phyloP scores from a whole-genome alignment of 2,888 invertebrate genomes.

The Hydrotaea diabolus region DNA sequence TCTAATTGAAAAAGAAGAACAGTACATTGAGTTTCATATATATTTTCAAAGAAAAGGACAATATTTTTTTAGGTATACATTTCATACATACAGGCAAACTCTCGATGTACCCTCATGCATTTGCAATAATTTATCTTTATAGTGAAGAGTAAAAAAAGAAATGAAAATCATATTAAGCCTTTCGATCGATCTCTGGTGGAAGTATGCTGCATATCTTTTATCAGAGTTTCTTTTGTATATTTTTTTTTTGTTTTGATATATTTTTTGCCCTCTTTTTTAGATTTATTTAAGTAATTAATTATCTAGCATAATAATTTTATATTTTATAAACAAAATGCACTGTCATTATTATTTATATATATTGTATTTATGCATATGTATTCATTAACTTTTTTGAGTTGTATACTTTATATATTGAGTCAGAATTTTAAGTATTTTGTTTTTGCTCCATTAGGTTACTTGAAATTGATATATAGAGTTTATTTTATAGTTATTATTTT shows the following conservation, averaged over 20 bases:
- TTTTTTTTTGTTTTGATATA: neutral
- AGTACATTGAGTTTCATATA: constrained; percentile 49
- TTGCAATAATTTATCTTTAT: constrained; percentile 20
- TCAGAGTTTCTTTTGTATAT: constrained; percentile 11
- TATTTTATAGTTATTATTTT: neutral
- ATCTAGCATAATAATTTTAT: neutral
- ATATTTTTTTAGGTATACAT: constrained; percentile 42
- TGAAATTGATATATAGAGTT: constrained; percentile 32
- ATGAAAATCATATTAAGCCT: neutral
- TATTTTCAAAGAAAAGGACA: constrained; percentile 51
- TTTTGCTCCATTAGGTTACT: constrained; percentile 26
- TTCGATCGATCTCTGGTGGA: constrained; percentile 1
- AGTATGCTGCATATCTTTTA: constrained; percentile 25
- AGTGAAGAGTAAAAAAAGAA: neutral
- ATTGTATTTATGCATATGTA: constrained; percentile 6
- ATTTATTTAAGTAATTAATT: constrained; percentile 27
- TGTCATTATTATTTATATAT: constrained; percentile 47
- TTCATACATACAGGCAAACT: neutral
- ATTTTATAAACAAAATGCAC: constrained; percentile 21
- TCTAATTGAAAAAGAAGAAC: constrained; percentile 12
- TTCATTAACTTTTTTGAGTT: constrained; percentile 24
- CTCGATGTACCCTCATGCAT: constrained; percentile 13
- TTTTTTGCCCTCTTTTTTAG: too few species aligned
- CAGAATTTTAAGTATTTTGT: constrained; percentile 45
- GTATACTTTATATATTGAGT: constrained; percentile 20